Conservation (phyloP, 2,888 invertebrate genomes). For the Rhyacophila evoluta region DNA sequence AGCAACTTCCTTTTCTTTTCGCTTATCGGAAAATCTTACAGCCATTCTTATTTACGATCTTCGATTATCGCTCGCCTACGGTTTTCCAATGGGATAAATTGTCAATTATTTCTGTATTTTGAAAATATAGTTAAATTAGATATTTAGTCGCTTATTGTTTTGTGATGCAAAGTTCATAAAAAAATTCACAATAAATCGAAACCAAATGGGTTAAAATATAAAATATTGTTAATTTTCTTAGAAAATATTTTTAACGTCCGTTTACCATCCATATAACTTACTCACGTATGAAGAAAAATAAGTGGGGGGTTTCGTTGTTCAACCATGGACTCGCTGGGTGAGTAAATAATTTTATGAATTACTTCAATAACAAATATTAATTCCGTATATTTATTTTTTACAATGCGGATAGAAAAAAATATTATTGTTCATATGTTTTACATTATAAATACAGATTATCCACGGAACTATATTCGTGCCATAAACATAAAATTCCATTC, state of each 20-base stretch:
- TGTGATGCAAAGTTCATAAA: neutral
- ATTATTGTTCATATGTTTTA: too few species aligned
- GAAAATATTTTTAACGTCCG: neutral
- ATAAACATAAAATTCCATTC: too few species aligned
- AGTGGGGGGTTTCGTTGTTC: neutral
- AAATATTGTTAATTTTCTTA: neutral
- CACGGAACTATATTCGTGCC: too few species aligned
- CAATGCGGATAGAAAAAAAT: too few species aligned
- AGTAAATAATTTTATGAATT: too few species aligned
- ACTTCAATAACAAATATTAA: too few species aligned
- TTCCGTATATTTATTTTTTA: too few species aligned
- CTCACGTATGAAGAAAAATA: neutral
- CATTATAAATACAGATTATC: too few species aligned
- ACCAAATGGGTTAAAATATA: slow-evolving; percentile 5
- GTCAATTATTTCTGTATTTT: neutral
- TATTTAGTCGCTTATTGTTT: neutral
- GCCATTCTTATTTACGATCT: neutral
- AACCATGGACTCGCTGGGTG: slow-evolving; percentile 33
- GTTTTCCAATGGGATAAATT: slow-evolving; percentile 34
- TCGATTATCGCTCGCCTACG: neutral
- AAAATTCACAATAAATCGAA: neutral
- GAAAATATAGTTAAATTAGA: neutral
- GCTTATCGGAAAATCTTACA: neutral
- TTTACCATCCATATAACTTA: neutral
- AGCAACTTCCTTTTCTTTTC: slow-evolving; percentile 23